Evolutionary conservation across 2,113 vertebrate species (phyloP).

Genomic region (Ellobius talpinus): DNA sequence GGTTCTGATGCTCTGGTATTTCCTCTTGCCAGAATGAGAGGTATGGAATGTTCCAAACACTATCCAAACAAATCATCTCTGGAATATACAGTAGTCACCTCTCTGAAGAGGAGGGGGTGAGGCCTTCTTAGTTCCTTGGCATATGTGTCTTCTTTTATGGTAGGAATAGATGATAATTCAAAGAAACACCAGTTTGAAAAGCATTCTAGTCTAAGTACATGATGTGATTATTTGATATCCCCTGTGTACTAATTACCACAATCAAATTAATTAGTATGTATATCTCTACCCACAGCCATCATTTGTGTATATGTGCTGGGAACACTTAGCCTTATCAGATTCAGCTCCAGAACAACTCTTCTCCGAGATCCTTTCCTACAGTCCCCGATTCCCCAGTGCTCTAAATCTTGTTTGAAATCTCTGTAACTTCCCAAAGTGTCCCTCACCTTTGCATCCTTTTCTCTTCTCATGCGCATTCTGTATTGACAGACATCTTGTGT

Average conservation of each 20-base stretch:
- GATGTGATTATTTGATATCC: background rate
- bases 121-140: background rate
- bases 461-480: too few relatives aligned
- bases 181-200: background rate
- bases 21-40: background rate
- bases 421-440: too few relatives aligned
- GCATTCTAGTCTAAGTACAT: background rate
- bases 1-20: background rate
- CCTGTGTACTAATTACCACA: background rate
- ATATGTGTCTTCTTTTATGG: background rate
- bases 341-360: background rate
- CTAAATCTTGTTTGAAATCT: background rate
- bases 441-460: too few relatives aligned
- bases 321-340: background rate
- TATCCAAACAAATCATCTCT: background rate
- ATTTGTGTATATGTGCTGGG: background rate
- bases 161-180: background rate
- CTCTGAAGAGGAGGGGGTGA: background rate
- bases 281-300: too few relatives aligned
- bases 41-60: too few relatives aligned
- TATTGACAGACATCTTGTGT: background rate
- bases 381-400: fast-evolving
- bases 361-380: background rate
- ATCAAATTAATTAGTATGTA: background rate
- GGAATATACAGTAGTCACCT: too few relatives aligned